Conservation (phyloP, 1,140 invertebrate genomes). For the Drosophila navojoa region DNA sequence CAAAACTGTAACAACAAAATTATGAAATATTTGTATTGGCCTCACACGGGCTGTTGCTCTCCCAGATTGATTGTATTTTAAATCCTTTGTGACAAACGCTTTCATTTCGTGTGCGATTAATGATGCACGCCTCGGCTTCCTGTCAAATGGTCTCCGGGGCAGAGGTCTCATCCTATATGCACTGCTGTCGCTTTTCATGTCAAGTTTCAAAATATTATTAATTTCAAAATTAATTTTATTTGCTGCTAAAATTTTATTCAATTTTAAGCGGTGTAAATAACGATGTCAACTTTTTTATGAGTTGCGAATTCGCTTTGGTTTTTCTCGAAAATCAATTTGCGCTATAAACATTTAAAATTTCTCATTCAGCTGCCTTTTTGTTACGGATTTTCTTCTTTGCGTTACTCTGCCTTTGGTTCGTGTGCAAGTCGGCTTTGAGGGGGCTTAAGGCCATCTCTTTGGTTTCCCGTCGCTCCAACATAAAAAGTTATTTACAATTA, state of each 20-base stretch:
- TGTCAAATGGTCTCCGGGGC: background rate
- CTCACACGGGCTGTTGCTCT: constrained; percentile 38
- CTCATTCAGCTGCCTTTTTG: constrained; percentile 46
- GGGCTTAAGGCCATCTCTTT: constrained; percentile 49
- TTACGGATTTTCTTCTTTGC: constrained; percentile 21
- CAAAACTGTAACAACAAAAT: constrained; percentile 49
- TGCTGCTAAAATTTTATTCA: background rate
- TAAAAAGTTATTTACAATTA: constrained; percentile 74
- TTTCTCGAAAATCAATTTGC: constrained; percentile 60
- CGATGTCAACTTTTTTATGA: background rate
- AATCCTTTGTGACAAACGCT: constrained; percentile 72
- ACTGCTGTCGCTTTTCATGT: too few species aligned
- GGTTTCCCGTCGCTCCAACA: constrained; percentile 7
- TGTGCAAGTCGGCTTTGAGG: constrained; percentile 52
- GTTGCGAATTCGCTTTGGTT: constrained; percentile 17
- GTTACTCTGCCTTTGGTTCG: constrained; percentile 7
- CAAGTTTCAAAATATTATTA: background rate
- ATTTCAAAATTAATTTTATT: background rate
- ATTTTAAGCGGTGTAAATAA: constrained; percentile 13
- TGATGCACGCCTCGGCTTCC: constrained; percentile 47
- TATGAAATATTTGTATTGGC: constrained; percentile 58
- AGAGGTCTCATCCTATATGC: background rate
- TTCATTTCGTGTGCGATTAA: constrained; percentile 74
- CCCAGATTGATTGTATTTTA: constrained; percentile 74
- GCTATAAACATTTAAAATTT: constrained; percentile 53